Percentiles rank a stretch among this genome's conserved stretches.
Evolutionary conservation across 2,113 vertebrate genomes (phyloP).

Genomic region (Gavia stellata): DNA sequence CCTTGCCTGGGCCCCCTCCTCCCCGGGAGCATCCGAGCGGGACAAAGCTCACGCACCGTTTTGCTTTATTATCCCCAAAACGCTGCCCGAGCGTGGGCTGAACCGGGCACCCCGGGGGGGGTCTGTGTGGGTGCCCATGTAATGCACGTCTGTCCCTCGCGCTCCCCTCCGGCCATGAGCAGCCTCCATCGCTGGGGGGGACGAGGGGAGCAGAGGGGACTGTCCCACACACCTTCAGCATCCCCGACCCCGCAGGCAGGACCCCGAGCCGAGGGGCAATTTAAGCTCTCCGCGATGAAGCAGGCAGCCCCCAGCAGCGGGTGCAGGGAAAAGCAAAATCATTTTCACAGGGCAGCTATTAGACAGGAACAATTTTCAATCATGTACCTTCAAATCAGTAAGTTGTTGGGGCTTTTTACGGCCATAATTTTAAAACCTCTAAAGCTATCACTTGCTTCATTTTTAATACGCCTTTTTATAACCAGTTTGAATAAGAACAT

Average conservation of each 20-base stretch:
- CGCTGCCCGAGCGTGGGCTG: not conserved
- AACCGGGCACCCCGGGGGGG: not conserved
- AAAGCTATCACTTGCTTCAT: not conserved
- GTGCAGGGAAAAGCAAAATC: not conserved
- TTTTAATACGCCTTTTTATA: not conserved
- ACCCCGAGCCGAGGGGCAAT: not conserved
- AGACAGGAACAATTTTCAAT: not conserved
- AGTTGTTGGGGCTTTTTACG: not conserved
- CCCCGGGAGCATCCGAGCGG: rapidly evolving
- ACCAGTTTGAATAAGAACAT: not conserved
- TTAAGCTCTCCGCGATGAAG: not conserved
- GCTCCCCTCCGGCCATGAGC: not conserved
- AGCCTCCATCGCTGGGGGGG: not conserved
- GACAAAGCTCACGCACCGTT: not conserved
- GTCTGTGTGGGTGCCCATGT: too few species aligned
- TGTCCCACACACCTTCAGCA: not conserved
- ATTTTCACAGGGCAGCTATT: not conserved
- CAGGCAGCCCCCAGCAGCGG: not conserved
- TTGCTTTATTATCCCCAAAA: not conserved
- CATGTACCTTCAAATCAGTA: not conserved
- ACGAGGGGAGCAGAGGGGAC: not conserved
- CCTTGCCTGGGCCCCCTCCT: not conserved
- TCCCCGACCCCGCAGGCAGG: not conserved
- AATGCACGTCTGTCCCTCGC: not conserved
- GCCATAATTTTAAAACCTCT: not conserved